These are phyloP conservation scores for Ametastegia equiseti DNA, from an alignment of 2,888 invertebrate genomes.

Conservation along the genomic window DNA sequence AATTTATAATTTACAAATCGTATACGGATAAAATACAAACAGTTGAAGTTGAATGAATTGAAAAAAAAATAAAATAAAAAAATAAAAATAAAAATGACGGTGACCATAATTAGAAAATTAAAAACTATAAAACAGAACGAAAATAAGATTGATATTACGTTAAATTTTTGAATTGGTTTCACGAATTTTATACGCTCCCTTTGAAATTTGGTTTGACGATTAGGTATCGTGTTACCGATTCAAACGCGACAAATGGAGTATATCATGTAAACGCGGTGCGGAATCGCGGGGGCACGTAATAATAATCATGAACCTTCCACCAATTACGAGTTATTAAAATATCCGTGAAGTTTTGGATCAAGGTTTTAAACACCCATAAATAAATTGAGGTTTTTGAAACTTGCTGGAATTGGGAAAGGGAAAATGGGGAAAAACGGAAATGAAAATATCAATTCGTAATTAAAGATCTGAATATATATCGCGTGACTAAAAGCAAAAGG, in stretches of 20 bases:
- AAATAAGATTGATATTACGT: too few relatives aligned
- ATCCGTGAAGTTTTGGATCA: slow-evolving; percentile 20
- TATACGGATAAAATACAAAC: not conserved
- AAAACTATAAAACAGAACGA: too few relatives aligned
- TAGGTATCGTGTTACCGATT: not conserved
- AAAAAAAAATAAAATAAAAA: not conserved
- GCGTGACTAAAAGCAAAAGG: too few relatives aligned
- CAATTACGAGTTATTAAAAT: slow-evolving; percentile 2
- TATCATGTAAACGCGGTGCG: slow-evolving; percentile 17
- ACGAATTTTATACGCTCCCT: too few relatives aligned
- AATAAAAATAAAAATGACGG: not conserved
- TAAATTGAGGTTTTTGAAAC: not conserved
- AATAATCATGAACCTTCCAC: not conserved
- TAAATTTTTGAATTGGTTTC: too few relatives aligned
- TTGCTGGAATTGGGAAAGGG: not conserved
- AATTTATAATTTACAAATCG: not conserved
- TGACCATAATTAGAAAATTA: too few relatives aligned
- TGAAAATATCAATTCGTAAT: too few relatives aligned
- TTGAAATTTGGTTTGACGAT: too few relatives aligned
- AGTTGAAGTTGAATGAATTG: too few relatives aligned
- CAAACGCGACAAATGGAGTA: too few relatives aligned
- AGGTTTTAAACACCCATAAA: not conserved
- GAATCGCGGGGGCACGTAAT: not conserved
- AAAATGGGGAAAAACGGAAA: not conserved
- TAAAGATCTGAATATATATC: too few relatives aligned